A percentile compares a stretch with the other conserved stretches of the same genome.
Conservation (phyloP, 2,797 vertebrate genomes). For the Lagodon rhomboides region DNA sequence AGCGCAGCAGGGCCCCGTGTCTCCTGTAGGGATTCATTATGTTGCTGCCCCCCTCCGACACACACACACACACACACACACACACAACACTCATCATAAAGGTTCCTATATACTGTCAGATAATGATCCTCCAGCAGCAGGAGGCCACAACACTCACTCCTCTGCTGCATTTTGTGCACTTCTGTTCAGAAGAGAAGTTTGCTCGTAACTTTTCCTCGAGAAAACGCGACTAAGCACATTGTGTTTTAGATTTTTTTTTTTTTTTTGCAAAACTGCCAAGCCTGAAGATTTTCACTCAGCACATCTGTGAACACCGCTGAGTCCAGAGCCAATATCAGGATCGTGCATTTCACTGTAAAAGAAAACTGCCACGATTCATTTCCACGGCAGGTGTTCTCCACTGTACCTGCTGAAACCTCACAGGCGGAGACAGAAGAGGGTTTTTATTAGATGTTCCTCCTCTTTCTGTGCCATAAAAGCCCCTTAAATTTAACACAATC, state of each 20-base stretch:
- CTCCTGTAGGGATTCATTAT: constrained; percentile 87
- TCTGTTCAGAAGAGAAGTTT: background rate
- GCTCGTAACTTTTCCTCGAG: background rate
- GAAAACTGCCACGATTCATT: constrained; percentile 23
- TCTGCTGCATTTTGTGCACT: background rate
- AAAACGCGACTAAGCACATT: background rate
- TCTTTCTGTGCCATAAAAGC: too few species aligned
- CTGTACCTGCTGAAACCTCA: constrained; percentile 21
- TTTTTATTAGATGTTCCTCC: background rate
- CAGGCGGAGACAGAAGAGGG: constrained; percentile 24
- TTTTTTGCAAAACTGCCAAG: constrained; percentile 27
- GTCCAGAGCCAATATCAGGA: constrained; percentile 25
- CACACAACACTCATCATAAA: constrained; percentile 35
- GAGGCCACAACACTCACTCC: constrained; percentile 1
- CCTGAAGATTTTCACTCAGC: constrained; percentile 15
- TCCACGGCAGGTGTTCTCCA: constrained; percentile 18
- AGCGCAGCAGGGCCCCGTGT: constrained; percentile 80
- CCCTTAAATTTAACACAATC: background rate
- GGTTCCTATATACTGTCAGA: constrained; percentile 48
- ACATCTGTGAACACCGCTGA: constrained; percentile 22
- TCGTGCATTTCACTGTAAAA: constrained; percentile 33
- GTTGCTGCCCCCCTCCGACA: constrained; percentile 43
- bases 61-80: background rate
- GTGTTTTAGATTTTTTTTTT: background rate
- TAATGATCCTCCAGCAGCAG: constrained; percentile 43